Base-by-base conservation (phyloP, 2,888 invertebrate species). In the Pogonocherus hispidulus region DNA sequence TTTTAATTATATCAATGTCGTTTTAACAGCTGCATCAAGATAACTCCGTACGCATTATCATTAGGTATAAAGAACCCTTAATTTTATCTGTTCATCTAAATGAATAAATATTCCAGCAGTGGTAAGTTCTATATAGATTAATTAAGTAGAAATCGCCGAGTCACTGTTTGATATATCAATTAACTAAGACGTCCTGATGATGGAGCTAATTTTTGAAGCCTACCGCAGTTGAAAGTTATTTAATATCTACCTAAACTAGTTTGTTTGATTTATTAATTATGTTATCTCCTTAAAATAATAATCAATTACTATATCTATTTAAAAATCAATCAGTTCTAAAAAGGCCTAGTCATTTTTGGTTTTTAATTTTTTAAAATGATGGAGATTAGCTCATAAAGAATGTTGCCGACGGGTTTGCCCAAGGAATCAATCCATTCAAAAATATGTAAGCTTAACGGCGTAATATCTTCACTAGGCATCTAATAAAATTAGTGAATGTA, bases 131-230 rank as follows among this genome's bases (percentile, higher is more conserved):
- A 63, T 60, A 55, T 70, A 74, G 77, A 78, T 78, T 78, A 76
- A 78, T 78, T 72, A 76, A 60, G 35, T 32, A 6, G 35, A 20
- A 73, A 63, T 66, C 63, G 78, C 77, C 72, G 22, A 70, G 76
- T 80, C 80, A 80, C 71, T 64, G 69, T 69, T 75, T 78, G 79
- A 80, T 79, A 78, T 80, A 80, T 80, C 80, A 80, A 80, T 80
- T 79, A 80, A 80, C 79, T 79, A 76, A 79, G 76, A 72, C 69
- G 70, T 73, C 63, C 67, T 62, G 71, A 78, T 80, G 80, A 80
- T 79, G 70, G 77, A 74, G 78, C 79, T 75, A 72, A 79, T 76
- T 76, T 66, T 66, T 37, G 44, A 54, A 66, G 75, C 76, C 79
- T 77, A 79, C 78, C 78, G 79, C 79, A 77, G 66, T 70, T 73